Conservation (phyloP, 1,140 invertebrate genomes). For the Cryptotermes secundus region DNA sequence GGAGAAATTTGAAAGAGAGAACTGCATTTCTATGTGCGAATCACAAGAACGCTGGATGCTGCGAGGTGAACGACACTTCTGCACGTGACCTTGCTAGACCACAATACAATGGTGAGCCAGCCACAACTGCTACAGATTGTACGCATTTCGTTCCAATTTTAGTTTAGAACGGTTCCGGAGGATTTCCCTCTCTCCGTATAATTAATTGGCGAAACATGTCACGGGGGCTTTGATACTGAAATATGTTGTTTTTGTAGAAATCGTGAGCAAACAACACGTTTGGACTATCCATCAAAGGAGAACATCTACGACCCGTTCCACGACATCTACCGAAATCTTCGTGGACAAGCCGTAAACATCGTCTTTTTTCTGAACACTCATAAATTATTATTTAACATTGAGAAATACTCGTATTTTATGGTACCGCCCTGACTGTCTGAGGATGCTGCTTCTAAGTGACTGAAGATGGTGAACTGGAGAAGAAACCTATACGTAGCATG, state of each 20-base stretch:
- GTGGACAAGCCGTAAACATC: not conserved
- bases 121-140: not conserved
- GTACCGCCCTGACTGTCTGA: too few species aligned
- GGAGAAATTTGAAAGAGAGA: too few species aligned
- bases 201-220: not conserved
- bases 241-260: not conserved
- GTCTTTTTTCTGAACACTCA: not conserved
- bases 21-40: too few species aligned
- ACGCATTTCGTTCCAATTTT: constrained; percentile 7
- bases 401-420: not conserved
- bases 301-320: not conserved
- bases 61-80: not conserved
- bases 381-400: not conserved
- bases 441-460: too few species aligned
- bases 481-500: too few species aligned
- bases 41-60: not conserved
- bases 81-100: not conserved
- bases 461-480: too few species aligned
- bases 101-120: not conserved
- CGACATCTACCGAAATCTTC: not conserved
- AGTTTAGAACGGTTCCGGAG: not conserved
- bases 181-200: not conserved
- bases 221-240: constrained; percentile 9
- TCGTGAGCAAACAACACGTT: constrained; percentile 7
- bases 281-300: not conserved